phyloP scores from a whole-genome alignment of 2,888 invertebrate genomes.

The Spialia ferax region DNA sequence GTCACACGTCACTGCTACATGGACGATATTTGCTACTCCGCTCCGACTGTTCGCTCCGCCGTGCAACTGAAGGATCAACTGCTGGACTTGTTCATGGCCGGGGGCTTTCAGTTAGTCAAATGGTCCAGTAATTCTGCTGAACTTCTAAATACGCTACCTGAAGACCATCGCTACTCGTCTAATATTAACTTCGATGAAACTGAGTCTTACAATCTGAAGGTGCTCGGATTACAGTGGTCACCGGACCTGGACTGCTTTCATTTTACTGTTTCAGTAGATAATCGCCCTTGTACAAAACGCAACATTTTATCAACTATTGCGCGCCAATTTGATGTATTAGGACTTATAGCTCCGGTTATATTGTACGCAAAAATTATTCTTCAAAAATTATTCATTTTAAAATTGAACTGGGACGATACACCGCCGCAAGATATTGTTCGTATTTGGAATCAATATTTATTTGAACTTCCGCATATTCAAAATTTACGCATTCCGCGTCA shows the following conservation, averaged over 20 bases:
- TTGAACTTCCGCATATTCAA: background rate
- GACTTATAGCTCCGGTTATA: background rate
- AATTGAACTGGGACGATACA: background rate
- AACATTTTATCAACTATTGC: constrained; percentile 1
- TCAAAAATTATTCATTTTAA: constrained; percentile 1
- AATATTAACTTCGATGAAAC: constrained; percentile 2
- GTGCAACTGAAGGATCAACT: constrained; percentile 2
- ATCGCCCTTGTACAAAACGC: background rate
- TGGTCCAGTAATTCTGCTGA: background rate
- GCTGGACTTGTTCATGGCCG: constrained; percentile 2
- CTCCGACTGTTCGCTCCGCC: background rate
- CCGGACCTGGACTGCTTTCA: background rate
- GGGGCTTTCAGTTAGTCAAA: constrained; percentile 2
- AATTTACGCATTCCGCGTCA: background rate
- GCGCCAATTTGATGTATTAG: constrained; percentile 1
- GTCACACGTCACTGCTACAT: background rate
- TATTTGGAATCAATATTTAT: background rate
- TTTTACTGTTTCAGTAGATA: background rate
- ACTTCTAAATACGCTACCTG: background rate
- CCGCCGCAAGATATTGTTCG: constrained; percentile 2
- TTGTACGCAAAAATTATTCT: background rate
- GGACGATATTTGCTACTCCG: constrained; percentile 2
- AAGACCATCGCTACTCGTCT: constrained; percentile 4
- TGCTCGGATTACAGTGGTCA: constrained; percentile 1
- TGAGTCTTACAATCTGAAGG: constrained; percentile 2